These are phyloP conservation scores for Mesodorylaimus sp. DNA, from an alignment of 2,888 invertebrate species.

Conservation along the genomic window DNA sequence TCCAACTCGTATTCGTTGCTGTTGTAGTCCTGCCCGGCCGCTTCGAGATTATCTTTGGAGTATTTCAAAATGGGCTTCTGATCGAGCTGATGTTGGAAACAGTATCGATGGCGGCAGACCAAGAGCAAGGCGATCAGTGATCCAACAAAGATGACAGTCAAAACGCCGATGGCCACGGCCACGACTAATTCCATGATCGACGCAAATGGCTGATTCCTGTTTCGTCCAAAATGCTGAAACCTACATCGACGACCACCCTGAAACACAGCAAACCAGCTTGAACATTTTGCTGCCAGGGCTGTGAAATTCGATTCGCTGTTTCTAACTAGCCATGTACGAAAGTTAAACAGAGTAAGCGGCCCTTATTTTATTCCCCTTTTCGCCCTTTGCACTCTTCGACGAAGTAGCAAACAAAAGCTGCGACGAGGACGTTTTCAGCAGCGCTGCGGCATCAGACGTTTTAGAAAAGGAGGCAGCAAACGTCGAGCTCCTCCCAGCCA, in stretches of 20 bases:
- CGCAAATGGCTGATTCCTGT: background rate
- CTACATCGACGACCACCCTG: background rate
- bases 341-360: too few species aligned
- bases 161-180: conserved; percentile 46
- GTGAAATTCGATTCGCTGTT: too few species aligned
- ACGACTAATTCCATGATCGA: conserved; percentile 47
- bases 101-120: conserved; percentile 42
- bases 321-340: too few species aligned
- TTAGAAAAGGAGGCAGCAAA: too few species aligned
- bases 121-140: conserved; percentile 47
- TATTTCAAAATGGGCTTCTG: conserved; percentile 10
- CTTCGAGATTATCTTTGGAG: conserved; percentile 7
- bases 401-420: too few species aligned
- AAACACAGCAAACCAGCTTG: too few species aligned
- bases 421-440: too few species aligned
- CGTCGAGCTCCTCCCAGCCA: too few species aligned
- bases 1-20: conserved; percentile 15
- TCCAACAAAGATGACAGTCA: conserved; percentile 48
- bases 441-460: too few species aligned
- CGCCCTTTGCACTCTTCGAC: too few species aligned
- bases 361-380: too few species aligned
- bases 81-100: conserved; percentile 16
- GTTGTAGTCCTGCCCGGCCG: background rate
- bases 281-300: too few species aligned
- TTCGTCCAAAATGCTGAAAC: background rate